Evolutionary conservation across 2,113 vertebrate species (phyloP), one percentile per base, ranked within the genome.

Genomic region (Coracopsis vasa): DNA sequence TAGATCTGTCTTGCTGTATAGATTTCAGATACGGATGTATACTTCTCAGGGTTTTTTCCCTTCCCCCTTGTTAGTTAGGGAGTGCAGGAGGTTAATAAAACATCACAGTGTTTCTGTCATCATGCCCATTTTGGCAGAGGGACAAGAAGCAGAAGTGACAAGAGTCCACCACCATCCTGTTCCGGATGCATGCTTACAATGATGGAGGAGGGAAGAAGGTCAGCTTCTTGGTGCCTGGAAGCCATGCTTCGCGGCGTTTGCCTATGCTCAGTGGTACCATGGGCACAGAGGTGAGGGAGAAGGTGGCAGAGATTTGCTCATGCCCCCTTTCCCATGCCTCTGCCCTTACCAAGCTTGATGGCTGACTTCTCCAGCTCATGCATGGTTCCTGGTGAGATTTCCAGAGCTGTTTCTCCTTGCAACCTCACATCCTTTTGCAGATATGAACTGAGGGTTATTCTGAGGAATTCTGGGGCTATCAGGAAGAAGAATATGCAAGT

Each of bases 1-100:
- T 62, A 86, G 87, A 97, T 97, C 94, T 91, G 86, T 96, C 96
- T 96, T 97, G 91, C 96, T 95, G 81, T 96, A 95, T 96, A 95
- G 97, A 96, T 96, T 94, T 97, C 94, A 97, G 97, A 94, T 88
- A 96, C 1, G 64, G 74, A 73, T 81, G 88, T 84, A 45, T 54
- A 73, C 86, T 97, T 97, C 90, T 70, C 41, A 9, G 86, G 80
- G 65, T 87, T 92, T 92, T 92, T 80, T 94, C 74, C 80, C 84
- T 94, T 93, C 82, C 86, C 84, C 75, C 27, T 47, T 62, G 50
- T 80, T 85, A 7, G 50, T 79, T 48, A 19, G 81, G 75, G 61
- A 67, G 72, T 17, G 71, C 23, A 5, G 91, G 67, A 93, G 90
- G 86, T 95, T 92, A 35, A 84, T 72, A 70, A 94, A 93, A 48